Conservation (phyloP, 35 echinoderm and acorn worm species). For the Stichopus chloronotus region DNA sequence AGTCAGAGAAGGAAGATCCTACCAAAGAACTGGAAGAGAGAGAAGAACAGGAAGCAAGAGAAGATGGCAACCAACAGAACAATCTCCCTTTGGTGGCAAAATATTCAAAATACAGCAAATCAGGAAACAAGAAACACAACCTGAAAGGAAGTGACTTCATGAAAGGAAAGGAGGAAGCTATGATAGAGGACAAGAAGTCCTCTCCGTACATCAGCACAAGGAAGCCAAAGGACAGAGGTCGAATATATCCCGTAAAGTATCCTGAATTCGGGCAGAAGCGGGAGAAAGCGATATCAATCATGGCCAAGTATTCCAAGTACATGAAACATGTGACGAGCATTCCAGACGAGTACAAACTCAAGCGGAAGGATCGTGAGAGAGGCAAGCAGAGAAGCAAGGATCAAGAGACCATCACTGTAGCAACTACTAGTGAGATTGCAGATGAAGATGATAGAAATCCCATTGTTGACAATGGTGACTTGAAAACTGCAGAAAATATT, state of each 20-base stretch:
- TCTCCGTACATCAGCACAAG: not conserved
- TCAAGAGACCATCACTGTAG: not conserved
- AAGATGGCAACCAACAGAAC: not conserved
- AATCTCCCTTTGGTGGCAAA: not conserved
- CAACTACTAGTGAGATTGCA: not conserved
- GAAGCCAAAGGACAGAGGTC: constrained; percentile 1
- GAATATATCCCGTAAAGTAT: constrained; percentile 19
- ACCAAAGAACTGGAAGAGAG: not conserved
- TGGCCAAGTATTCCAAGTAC: constrained; percentile 63
- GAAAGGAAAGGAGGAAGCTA: not conserved
- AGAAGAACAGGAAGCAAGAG: not conserved
- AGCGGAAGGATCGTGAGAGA: not conserved
- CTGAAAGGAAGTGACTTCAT: not conserved
- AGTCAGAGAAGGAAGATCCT: not conserved
- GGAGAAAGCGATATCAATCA: constrained; percentile 58
- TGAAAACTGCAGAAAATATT: not conserved
- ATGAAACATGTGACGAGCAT: constrained; percentile 46
- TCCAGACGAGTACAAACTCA: not conserved
- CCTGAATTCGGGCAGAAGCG: constrained; percentile 45
- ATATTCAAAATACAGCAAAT: constrained; percentile 49
- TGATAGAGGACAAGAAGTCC: not conserved
- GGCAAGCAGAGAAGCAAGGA: not conserved
- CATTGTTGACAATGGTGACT: not conserved
- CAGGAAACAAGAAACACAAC: not conserved
- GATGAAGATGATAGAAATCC: not conserved